Base-by-base conservation (phyloP, 2,113 vertebrate genomes). In the Daphoenositta chrysoptera region DNA sequence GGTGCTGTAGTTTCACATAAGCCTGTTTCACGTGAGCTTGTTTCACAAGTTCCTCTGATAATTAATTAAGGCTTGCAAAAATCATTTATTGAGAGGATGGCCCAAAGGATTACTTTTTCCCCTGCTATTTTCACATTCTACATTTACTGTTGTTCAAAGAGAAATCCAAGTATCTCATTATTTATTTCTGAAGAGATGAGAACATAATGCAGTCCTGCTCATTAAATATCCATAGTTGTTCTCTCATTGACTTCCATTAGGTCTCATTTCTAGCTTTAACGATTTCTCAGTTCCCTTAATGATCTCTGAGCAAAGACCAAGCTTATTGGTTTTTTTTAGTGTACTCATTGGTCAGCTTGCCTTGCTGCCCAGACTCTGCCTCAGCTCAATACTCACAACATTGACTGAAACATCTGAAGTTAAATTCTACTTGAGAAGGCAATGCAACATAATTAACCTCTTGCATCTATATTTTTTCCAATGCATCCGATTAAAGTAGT, bases 21-120 rank as follows among this genome's bases (percentile, higher is more conserved):
- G 35, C n/a, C 90, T 94, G 81, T 83, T 92, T 83, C 22, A 3
- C 27, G 42, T 60, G 78, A 94, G 45, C 15, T 90, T 92, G 83
- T 94, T 92, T 88, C 79, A 60, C 71, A 81, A 70, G 47, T 75
- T 93, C 71, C 51, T 75, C 58, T 0, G 0, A 77, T 63, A 94
- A 96, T 90, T 94, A 96, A 96, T 93, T 90, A 75, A 86, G 20
- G 54, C 44, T 84, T 78, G 76, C 60, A 86, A 61, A 90, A 96
- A 93, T 86, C 28, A 64, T 37, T 88, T 86, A 56, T 51, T 60
- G 35, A 83, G 66, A 68, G 31, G 76, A 78, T 70, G 51, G n/a
- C 68, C 80, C 76, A 68, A 90, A 90, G 72, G 60, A 53, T 75
- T 90, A 10, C 71, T 88, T 90, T 71, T 68, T 14, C 31, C 42